phyloP scores from a whole-genome alignment of 2,797 vertebrate genomes.

The Bucorvus abyssinicus region DNA sequence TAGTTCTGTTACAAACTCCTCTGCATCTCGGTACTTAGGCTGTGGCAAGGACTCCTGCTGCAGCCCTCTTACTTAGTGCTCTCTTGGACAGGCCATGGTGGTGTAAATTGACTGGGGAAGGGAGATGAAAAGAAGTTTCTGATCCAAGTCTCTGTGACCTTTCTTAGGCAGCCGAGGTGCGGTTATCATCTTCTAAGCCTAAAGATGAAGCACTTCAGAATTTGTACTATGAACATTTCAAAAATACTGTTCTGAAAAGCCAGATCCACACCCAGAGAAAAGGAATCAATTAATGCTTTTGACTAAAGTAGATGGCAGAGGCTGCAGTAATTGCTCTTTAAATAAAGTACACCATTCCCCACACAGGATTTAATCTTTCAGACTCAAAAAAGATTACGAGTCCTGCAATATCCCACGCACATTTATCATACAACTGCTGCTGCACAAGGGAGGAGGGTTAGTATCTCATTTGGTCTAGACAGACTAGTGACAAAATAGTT shows the following conservation, averaged over 20 bases:
- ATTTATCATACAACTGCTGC: neutral
- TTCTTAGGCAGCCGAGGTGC: neutral
- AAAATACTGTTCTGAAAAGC: neutral
- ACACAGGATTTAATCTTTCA: conserved; percentile 30
- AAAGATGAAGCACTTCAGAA: neutral
- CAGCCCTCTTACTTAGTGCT: neutral
- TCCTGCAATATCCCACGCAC: neutral
- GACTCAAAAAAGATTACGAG: conserved; percentile 2
- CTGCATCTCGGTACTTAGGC: neutral
- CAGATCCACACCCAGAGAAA: neutral
- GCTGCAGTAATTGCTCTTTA: conserved; percentile 44
- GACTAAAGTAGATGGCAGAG: neutral
- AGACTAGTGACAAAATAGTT: neutral
- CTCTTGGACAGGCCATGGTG: neutral
- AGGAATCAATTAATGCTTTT: conserved; percentile 14
- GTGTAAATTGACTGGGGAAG: neutral
- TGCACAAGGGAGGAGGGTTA: neutral
- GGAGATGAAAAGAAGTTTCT: neutral
- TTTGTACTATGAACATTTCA: neutral
- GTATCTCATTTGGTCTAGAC: neutral
- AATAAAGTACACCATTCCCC: neutral
- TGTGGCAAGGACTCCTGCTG: neutral
- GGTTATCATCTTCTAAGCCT: neutral
- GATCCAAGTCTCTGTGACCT: neutral
- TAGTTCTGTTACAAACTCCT: neutral